Evolutionary conservation across 2,888 invertebrate species (phyloP), one percentile per base, ranked within the genome.

Genomic region (Folsomia candida): DNA sequence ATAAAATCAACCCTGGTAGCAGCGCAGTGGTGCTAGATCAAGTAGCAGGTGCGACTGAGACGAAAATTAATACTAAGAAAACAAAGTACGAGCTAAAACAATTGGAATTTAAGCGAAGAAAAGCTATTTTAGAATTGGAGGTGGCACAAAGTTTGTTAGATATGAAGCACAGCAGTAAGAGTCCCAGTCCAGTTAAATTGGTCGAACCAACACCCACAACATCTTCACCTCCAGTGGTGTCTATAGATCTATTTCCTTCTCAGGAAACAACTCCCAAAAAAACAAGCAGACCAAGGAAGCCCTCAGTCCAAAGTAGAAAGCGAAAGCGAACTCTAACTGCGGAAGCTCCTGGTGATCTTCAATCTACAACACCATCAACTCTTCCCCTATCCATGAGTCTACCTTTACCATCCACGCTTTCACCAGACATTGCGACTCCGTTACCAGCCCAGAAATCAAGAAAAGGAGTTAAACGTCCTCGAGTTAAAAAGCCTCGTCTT

Each of bases 91-190:
- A 54, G n/a, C n/a, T 54, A n/a, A 18, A 22, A n/a, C 54, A 22
- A 54, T 18, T 65, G 25, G 69, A 71, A 26, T 27, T 73, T 2
- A 71, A 72, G 37, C 70, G 67, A 18, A 57, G 76, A 59, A 73
- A 70, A 65, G 76, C 73, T 9, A 59, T 51, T 22, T 70, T 76
- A 22, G 73, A 72, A 20, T 70, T 67, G 18, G 76, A 76, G 24
- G 71, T 76, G 9, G 74, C 74, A 0, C 67, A 70, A 24, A 66
- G 58, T 6, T 64, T 76, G 1, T 37, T 76, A 4, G 72, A 72
- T 22, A 51, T 76, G 59, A 68, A 71, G 22, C 26, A 54, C n/a
- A 66, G 65, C 28, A 54, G 54, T 54, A 14, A 6, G 4, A 54
- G 18, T 54, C 54, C 54, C n/a, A 14, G 4, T 14, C 6, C 6